Percentiles rank a stretch among this genome's conserved stretches.
Evolutionary conservation across 2,888 invertebrate genomes (phyloP).

Genomic region (Drosophila paracracens): DNA sequence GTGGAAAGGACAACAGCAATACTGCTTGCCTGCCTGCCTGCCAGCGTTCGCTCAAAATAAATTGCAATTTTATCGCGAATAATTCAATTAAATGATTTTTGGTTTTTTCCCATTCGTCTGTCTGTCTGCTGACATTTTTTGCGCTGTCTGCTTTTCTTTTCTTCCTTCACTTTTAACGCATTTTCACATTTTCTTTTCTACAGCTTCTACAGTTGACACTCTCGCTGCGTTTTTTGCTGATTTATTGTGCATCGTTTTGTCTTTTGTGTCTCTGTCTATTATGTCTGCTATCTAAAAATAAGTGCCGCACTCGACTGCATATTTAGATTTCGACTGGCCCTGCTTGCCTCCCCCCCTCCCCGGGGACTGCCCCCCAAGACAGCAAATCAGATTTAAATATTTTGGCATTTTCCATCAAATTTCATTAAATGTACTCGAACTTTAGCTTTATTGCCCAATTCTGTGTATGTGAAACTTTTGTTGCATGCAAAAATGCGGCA

Average conservation of each 20-base stretch:
- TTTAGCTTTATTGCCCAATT: conserved; percentile 20
- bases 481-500: conserved; percentile 60
- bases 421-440: conserved; percentile 55
- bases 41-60: conserved; percentile 44
- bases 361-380: conserved; percentile 3
- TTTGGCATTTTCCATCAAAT: conserved; percentile 80
- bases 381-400: conserved; percentile 76
- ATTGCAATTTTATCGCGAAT: conserved; percentile 71
- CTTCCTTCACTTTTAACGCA: conserved; percentile 24
- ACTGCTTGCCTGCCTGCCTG: conserved; percentile 2
- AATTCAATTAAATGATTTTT: conserved; percentile 73
- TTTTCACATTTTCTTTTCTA: conserved; percentile 7
- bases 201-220: conserved; percentile 43
- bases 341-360: conserved; percentile 1
- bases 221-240: conserved; percentile 44
- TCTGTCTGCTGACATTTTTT: conserved; percentile 32
- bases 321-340: conserved; percentile 62
- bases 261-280: conserved; percentile 43
- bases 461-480: conserved; percentile 49
- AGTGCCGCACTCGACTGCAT: conserved; percentile 57
- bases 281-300: conserved; percentile 68
- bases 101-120: conserved; percentile 27
- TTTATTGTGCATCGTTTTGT: conserved; percentile 60
- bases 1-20: conserved; percentile 49
- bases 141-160: conserved; percentile 12